Evolutionary conservation across 2,113 vertebrate genomes (phyloP).

Genomic region (Carassius auratus): DNA sequence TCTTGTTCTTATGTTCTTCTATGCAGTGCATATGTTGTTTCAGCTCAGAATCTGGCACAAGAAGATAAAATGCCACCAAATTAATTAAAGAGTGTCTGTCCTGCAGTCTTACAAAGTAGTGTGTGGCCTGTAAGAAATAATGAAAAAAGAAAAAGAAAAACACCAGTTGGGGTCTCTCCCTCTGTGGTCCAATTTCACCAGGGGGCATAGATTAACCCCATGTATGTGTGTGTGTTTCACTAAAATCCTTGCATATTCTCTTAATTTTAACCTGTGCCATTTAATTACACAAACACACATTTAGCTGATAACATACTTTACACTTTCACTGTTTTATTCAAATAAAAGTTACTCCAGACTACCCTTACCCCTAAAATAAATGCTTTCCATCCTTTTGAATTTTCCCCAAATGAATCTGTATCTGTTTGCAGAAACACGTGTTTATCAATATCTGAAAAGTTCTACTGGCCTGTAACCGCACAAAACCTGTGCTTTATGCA

Average conservation of each 20-base stretch:
- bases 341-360: not conserved
- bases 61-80: not conserved
- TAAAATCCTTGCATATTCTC: not conserved
- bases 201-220: conserved; percentile 22
- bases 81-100: not conserved
- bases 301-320: not conserved
- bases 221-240: not conserved
- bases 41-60: not conserved
- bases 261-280: not conserved
- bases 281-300: not conserved
- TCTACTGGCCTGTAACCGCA: not conserved
- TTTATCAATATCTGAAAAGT: not conserved
- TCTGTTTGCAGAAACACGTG: not conserved
- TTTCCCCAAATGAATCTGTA: not conserved
- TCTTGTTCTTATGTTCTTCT: not conserved
- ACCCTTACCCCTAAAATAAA: not conserved
- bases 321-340: no score
- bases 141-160: not conserved
- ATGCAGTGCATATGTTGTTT: not conserved
- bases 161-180: not conserved
- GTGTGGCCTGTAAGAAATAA: conserved; percentile 7
- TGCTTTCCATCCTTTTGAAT: not conserved
- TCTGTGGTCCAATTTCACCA: conserved; percentile 37
- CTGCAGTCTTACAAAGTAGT: not conserved
- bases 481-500: not conserved